phyloP scores from a whole-genome alignment of 2,113 vertebrate species.

The Sapajus apella region DNA sequence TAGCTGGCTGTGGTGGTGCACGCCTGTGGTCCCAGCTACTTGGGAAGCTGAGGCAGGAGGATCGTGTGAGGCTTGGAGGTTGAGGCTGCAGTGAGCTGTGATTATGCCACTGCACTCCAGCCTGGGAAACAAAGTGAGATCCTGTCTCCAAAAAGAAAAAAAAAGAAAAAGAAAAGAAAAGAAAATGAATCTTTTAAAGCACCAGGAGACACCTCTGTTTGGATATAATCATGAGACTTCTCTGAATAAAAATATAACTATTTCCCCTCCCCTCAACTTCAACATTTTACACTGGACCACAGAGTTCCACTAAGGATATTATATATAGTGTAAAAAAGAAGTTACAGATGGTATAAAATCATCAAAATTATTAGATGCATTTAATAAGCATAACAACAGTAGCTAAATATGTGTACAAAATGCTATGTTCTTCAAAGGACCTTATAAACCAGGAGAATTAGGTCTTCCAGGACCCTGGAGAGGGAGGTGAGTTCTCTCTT shows the following conservation, averaged over 20 bases:
- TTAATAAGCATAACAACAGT: slow-evolving; percentile 24
- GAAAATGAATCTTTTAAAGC: background rate
- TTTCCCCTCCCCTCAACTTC: background rate
- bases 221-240: background rate
- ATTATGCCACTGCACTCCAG: too few relatives aligned
- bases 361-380: slow-evolving; percentile 53
- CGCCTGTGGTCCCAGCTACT: too few relatives aligned
- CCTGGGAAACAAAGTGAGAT: too few relatives aligned
- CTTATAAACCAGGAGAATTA: background rate
- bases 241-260: background rate
- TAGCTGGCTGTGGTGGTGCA: too few relatives aligned
- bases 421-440: background rate
- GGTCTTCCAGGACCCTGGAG: background rate
- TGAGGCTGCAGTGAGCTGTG: too few relatives aligned
- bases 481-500: background rate
- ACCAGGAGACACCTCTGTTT: background rate
- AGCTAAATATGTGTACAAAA: background rate
- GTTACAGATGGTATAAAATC: slow-evolving; percentile 55
- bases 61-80: too few relatives aligned
- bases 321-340: background rate
- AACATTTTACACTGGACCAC: background rate
- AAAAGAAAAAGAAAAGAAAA: too few relatives aligned
- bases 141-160: too few relatives aligned
- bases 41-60: too few relatives aligned
- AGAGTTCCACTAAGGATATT: slow-evolving; percentile 5